These are phyloP conservation scores for Coenonympha arcania DNA, from an alignment of 2,888 invertebrate species.

Conservation along the genomic window DNA sequence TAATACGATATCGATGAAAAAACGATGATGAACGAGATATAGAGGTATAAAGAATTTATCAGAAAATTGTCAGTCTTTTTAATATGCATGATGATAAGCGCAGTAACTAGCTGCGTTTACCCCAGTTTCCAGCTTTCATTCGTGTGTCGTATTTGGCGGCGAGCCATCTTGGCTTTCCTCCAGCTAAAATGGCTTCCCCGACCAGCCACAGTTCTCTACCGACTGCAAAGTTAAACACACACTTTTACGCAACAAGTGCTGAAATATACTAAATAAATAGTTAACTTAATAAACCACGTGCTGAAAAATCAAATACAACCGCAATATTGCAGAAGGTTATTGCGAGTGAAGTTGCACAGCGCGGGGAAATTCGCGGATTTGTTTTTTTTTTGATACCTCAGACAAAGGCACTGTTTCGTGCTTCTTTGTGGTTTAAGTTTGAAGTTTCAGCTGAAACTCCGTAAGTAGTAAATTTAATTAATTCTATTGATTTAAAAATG, in stretches of 20 bases:
- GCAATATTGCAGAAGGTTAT: conserved; percentile 27
- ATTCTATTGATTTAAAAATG: background rate
- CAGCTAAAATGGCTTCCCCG: conserved; percentile 43
- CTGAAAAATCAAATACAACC: conserved; percentile 22
- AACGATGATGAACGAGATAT: no score
- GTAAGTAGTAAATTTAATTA: conserved; percentile 26
- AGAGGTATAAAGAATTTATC: no score
- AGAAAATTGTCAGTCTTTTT: no score
- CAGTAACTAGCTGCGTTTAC: conserved; percentile 30
- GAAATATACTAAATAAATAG: background rate
- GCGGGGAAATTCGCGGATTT: conserved; percentile 34
- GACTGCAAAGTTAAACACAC: conserved; percentile 46
- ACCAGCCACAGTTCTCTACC: conserved; percentile 46
- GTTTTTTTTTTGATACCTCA: conserved; percentile 29
- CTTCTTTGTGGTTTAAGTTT: conserved; percentile 29
- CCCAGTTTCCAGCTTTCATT: conserved; percentile 34
- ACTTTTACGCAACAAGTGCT: conserved; percentile 28
- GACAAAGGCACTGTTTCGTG: conserved; percentile 37
- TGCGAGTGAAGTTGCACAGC: conserved; percentile 31
- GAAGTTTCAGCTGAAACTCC: conserved; percentile 32
- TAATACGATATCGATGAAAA: no score
- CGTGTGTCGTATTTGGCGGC: conserved; percentile 73
- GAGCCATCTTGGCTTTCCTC: conserved; percentile 65
- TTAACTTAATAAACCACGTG: conserved; percentile 7
- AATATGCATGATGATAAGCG: conserved; percentile 9